Percentiles rank a stretch among this genome's conserved stretches.
phyloP scores from a whole-genome alignment of 2,113 vertebrate genomes.

The Marmota monax region DNA sequence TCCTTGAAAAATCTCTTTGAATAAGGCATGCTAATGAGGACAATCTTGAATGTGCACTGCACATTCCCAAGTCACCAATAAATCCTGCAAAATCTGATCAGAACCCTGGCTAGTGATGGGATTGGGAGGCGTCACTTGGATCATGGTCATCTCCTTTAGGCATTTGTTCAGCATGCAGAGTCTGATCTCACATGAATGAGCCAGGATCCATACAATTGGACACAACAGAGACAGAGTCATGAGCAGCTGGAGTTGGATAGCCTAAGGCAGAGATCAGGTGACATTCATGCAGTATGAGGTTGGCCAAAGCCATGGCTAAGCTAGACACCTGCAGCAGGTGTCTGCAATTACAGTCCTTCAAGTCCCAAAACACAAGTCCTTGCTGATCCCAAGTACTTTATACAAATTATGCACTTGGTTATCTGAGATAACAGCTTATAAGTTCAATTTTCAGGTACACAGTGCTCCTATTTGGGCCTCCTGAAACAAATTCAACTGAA shows the following conservation, averaged over 20 bases:
- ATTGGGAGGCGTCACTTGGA: background rate
- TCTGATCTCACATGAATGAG: background rate
- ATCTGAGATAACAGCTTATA: background rate
- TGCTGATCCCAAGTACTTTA: no score
- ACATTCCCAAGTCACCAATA: background rate
- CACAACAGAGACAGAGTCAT: background rate
- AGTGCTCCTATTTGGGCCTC: background rate
- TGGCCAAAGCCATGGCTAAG: background rate
- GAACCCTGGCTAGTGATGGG: fast-evolving
- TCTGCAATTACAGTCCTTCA: background rate
- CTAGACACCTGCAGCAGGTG: no score
- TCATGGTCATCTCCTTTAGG: background rate
- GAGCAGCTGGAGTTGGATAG: background rate
- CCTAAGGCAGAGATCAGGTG: background rate
- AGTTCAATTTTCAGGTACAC: background rate
- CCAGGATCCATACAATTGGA: background rate
- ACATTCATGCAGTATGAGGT: background rate
- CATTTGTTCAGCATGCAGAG: background rate
- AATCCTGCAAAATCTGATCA: background rate
- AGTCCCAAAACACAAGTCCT: background rate
- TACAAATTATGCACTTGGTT: background rate
- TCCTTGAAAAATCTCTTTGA: background rate
- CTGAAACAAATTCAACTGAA: background rate
- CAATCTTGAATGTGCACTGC: background rate
- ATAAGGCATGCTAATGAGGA: background rate